Evolutionary conservation across 2,888 invertebrate genomes (phyloP).

Genomic region (Drosophila austrosaltans): DNA sequence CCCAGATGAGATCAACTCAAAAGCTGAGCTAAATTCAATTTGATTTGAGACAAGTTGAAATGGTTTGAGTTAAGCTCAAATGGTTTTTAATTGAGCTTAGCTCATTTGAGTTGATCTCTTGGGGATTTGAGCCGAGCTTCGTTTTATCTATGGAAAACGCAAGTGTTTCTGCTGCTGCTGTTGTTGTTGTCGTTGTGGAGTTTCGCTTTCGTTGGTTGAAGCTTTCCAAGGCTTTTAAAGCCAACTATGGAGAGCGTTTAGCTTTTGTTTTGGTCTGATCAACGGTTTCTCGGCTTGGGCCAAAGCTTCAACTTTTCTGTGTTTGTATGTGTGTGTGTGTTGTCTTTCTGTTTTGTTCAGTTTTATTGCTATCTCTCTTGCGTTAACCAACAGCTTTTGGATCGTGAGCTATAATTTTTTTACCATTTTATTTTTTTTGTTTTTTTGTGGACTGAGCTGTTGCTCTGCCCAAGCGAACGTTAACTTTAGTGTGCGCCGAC

Average conservation of each 20-base stretch:
- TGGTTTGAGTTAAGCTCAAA: constrained; percentile 36
- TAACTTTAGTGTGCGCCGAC: constrained; percentile 84
- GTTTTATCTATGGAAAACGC: constrained; percentile 64
- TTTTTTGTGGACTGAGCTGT: constrained; percentile 61
- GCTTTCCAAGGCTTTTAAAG: constrained; percentile 69
- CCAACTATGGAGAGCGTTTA: constrained; percentile 30
- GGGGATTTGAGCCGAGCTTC: constrained; percentile 1
- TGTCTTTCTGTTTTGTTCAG: constrained; percentile 11
- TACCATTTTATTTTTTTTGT: not conserved
- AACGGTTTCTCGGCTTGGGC: constrained; percentile 48
- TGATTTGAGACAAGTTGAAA: constrained; percentile 9
- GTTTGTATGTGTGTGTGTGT: constrained; percentile 33
- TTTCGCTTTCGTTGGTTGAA: constrained; percentile 77
- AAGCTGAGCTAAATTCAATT: constrained; percentile 37
- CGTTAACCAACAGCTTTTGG: constrained; percentile 50
- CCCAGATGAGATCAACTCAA: constrained; percentile 32
- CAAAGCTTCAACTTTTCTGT: constrained; percentile 59
- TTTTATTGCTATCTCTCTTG: constrained; percentile 49
- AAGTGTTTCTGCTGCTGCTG: constrained; percentile 69
- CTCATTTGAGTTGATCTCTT: constrained; percentile 27
- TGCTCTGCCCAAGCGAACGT: constrained; percentile 78
- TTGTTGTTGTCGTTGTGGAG: constrained; percentile 19
- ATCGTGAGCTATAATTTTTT: constrained; percentile 64
- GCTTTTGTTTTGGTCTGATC: constrained; percentile 30
- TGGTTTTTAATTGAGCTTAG: constrained; percentile 34